Base-by-base conservation (phyloP, 2,797 vertebrate species). In the Cyprinella venusta region DNA sequence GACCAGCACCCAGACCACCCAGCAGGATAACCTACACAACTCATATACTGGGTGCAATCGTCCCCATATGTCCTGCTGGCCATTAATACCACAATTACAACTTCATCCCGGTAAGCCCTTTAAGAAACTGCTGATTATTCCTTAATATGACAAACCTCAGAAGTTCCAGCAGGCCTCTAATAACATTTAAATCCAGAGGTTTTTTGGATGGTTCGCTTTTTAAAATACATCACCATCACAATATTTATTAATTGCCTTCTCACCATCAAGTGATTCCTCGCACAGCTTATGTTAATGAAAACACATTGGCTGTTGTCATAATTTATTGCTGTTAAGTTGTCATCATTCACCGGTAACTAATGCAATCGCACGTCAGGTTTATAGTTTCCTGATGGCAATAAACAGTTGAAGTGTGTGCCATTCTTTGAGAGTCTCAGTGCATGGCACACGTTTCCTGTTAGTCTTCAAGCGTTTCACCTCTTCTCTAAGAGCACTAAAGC, bases 11-110 rank as follows among this genome's bases (percentile, higher is more conserved):
- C 56, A 48, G 59, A 80, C 83, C 78, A 80, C 40, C 70, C 83
- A 84, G 45, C 63, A 85, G 42, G 26, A 76, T 80, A 85, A 84
- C 87, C 79, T 86, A 33, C 69, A 84, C 80, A 64, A 76, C 68
- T 56, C 21, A 42, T 36, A 59, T 80, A 30, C 36, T 69, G 64
- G 12, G 21, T 38, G 16, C 69, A 36, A 16, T 26, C 45, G 1
- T 83, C 40, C 26, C 36, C 21, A 77, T 18, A 61, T 12, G 64
- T 15, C 45, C 40, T 16, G 8, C 40, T 79, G 59, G 38, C 52
- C 36, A 13, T 5, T 38, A 50, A 52, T n/a, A 40, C 30, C 70
- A 52, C 80, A 75, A 52, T 52, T 52, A 26, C 59, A 65, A 38
- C 70, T 52, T 8, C 26, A 38, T 24, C 40, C 33, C 21, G 0